These are phyloP conservation scores for Copsychus sechellarum DNA, from an alignment of 2,113 vertebrate species.

Conservation along the genomic window DNA sequence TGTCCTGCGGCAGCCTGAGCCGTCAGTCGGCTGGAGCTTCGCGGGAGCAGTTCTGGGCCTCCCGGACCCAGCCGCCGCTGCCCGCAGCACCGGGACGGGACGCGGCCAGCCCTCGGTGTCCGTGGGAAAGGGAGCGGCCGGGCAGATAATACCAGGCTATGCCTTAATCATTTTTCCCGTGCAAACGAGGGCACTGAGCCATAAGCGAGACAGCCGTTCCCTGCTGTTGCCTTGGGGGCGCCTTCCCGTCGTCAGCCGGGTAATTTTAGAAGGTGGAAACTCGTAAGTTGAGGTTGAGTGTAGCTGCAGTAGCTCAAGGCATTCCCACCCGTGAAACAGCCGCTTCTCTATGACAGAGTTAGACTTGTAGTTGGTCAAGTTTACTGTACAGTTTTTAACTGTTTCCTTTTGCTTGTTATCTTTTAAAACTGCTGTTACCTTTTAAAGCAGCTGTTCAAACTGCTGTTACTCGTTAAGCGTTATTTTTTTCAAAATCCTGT, in stretches of 20 bases:
- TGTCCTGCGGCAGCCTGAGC: background rate
- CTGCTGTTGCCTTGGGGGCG: background rate
- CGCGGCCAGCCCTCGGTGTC: rapidly evolving
- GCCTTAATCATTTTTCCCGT: rapidly evolving
- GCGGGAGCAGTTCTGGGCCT: background rate
- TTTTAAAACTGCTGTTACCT: no score
- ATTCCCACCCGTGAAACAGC: background rate
- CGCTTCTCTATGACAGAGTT: rapidly evolving
- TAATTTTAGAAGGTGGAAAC: background rate
- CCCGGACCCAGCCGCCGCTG: no score
- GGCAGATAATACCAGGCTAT: rapidly evolving
- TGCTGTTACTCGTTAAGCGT: background rate
- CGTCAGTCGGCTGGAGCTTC: no score
- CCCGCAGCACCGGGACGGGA: rapidly evolving
- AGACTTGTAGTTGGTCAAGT: rapidly evolving
- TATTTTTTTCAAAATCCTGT: rapidly evolving
- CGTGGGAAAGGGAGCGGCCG: rapidly evolving
- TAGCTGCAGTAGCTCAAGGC: background rate
- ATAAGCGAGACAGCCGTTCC: rapidly evolving
- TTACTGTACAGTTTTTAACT: rapidly evolving
- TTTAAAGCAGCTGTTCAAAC: background rate
- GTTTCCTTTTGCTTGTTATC: rapidly evolving
- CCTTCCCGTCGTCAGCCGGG: no score
- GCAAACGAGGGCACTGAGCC: rapidly evolving
- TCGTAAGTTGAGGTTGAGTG: rapidly evolving